Base-by-base conservation (phyloP, 1,140 invertebrate species). In the Plutomurus gul region DNA sequence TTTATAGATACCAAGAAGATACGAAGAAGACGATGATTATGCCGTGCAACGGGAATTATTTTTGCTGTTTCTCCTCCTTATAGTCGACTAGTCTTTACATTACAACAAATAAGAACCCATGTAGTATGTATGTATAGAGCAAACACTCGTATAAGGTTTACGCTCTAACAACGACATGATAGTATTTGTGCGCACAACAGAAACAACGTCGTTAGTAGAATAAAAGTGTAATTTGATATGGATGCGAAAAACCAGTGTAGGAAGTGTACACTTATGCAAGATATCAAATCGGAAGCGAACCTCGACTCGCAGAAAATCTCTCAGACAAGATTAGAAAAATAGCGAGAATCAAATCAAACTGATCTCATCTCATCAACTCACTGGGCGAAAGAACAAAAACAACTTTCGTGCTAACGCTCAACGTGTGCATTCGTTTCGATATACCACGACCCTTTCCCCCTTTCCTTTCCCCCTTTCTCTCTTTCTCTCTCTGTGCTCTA, bases 331-430 rank as follows among this genome's bases (percentile, higher is more conserved):
- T 51, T 51, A 39, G 47, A 22, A 51, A 51, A 51, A 51, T 22
- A 51, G 18, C 8, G 47, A 47, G 43, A 51, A 51, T 51, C 20
- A 51, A 51, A 51, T 51, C 47, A 51, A 51, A 51, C 8, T 10
- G 47, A 51, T 51, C 47, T 51, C 47, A 51, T 51, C 47, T 51
- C 47, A 51, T 51, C 47, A 51, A 22, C 47, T 51, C 47, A 51
- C 47, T 51, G 25, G 47, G 47, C 18, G 11, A 3, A 7, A n/a
- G 20, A 22, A 51, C 8, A 22, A 51, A 51, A 25, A 13, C 16
- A 51, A 22, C 25, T 51, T 51, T n/a, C 47, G 47, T 51, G 47
- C 47, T 22, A 51, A 39, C 13, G 37, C 13, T 39, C 37, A 39
- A 11, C 20, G 20, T 51, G 47, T n/a, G 13, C 25, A 22, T 4